Percentiles rank a stretch among this genome's conserved stretches.
These are phyloP conservation scores for Ceratina calcarata DNA, from an alignment of 1,140 invertebrate genomes.

Conservation along the genomic window DNA sequence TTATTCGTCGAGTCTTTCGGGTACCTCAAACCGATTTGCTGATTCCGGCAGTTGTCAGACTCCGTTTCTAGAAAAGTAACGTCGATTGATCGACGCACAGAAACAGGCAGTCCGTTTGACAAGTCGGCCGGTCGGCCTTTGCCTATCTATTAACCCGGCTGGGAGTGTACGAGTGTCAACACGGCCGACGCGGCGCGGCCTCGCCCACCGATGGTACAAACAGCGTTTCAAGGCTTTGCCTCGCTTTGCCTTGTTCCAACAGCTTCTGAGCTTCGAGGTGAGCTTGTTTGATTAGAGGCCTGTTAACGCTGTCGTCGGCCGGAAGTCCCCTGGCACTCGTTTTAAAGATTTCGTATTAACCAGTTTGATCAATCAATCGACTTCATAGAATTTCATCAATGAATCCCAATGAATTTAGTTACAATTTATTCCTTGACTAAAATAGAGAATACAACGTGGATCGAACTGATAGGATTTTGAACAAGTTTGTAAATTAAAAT, in stretches of 20 bases:
- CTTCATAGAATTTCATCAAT: too few species aligned
- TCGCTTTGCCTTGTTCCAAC: constrained; percentile 30
- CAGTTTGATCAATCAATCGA: too few species aligned
- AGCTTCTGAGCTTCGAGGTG: constrained; percentile 50
- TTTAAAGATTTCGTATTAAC: constrained; percentile 19
- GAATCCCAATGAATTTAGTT: too few species aligned
- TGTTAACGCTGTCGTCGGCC: constrained; percentile 53
- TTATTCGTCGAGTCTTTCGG: too few species aligned
- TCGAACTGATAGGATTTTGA: too few species aligned
- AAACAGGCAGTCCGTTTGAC: constrained; percentile 37
- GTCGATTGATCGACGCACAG: constrained; percentile 3
- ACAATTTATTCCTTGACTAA: too few species aligned
- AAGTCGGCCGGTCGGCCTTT: constrained; percentile 40
- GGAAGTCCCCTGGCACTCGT: not conserved
- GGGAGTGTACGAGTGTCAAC: constrained; percentile 64
- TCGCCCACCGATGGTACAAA: constrained; percentile 44
- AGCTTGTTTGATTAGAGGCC: constrained; percentile 58
- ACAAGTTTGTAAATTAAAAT: too few species aligned
- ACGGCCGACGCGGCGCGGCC: constrained; percentile 36
- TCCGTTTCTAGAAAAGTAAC: not conserved
- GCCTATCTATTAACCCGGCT: constrained; percentile 52
- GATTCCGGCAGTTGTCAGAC: not conserved
- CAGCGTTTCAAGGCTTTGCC: constrained; percentile 61
- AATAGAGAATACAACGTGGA: too few species aligned
- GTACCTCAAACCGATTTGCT: not conserved